A percentile compares a stretch with the other conserved stretches of the same genome.
phyloP scores from a whole-genome alignment of 2,113 vertebrate species.

The Callionymus lyra region DNA sequence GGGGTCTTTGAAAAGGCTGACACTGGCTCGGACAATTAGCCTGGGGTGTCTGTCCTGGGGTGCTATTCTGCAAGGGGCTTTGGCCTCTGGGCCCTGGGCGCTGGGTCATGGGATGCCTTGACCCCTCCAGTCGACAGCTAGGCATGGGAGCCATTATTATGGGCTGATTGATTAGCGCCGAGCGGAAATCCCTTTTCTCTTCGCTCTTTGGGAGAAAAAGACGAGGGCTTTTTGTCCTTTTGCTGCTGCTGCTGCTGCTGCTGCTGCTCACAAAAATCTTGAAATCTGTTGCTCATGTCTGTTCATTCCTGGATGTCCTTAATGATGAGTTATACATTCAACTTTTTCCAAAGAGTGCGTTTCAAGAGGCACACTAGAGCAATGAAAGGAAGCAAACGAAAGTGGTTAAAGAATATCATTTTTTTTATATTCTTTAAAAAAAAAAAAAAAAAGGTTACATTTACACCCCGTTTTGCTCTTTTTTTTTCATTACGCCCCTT shows the following conservation, averaged over 20 bases:
- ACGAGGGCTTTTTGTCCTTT: slow-evolving; percentile 51
- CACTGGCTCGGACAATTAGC: slow-evolving; percentile 73
- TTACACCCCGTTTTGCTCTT: slow-evolving; percentile 22
- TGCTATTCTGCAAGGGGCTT: slow-evolving; percentile 63
- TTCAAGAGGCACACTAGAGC: no score
- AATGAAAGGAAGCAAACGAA: no score
- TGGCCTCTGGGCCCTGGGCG: slow-evolving; percentile 57
- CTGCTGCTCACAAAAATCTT: no score
- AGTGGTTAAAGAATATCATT: slow-evolving; percentile 5
- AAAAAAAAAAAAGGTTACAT: no score
- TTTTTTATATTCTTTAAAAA: slow-evolving; percentile 14
- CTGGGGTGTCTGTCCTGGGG: slow-evolving; percentile 61
- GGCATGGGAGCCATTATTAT: slow-evolving; percentile 72
- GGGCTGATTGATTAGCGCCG: slow-evolving; percentile 73
- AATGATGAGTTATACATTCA: slow-evolving; percentile 15
- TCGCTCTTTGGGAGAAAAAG: slow-evolving; percentile 36
- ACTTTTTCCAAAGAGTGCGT: no score
- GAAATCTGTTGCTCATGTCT: slow-evolving; percentile 13
- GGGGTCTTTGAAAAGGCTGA: slow-evolving; percentile 66
- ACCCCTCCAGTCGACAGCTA: slow-evolving; percentile 71
- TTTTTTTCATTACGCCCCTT: slow-evolving; percentile 7
- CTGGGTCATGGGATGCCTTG: slow-evolving; percentile 70
- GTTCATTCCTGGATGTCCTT: neutral
- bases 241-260: slow-evolving; percentile 36
- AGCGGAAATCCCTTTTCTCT: slow-evolving; percentile 71